Conservation (phyloP, 2,888 invertebrate species). For the Tupiocoris notatus region DNA sequence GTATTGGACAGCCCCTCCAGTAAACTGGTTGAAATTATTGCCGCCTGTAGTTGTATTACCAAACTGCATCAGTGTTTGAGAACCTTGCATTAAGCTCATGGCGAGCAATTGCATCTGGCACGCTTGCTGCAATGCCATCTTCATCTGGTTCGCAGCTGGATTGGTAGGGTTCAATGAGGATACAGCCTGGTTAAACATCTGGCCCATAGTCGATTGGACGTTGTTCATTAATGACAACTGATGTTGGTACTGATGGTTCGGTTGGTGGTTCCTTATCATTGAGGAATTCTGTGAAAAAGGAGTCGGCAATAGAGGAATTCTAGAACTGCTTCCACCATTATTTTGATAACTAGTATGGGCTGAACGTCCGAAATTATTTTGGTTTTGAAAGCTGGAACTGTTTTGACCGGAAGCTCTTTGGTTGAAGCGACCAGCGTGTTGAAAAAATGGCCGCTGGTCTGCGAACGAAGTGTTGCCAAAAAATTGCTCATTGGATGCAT, state of each 20-base stretch:
- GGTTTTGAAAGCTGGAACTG: neutral
- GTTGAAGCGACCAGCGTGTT: neutral
- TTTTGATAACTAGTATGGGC: too few species aligned
- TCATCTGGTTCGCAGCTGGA: slow-evolving; percentile 1
- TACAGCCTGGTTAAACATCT: too few species aligned
- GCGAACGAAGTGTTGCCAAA: neutral
- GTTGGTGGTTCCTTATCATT: neutral
- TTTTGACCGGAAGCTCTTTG: neutral
- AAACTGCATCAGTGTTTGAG: slow-evolving; percentile 42
- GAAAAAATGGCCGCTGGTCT: neutral
- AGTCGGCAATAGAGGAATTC: too few species aligned
- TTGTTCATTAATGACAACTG: neutral
- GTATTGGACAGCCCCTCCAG: neutral
- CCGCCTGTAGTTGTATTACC: neutral
- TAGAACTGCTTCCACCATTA: neutral
- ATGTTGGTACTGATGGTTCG: neutral
- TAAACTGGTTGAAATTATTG: neutral
- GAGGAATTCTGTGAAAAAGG: too few species aligned
- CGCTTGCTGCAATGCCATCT: slow-evolving; percentile 36
- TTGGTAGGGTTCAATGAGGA: too few species aligned
- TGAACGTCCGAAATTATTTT: neutral
- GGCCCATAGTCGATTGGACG: neutral
- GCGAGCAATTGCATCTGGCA: slow-evolving; percentile 45
- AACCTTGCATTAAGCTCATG: slow-evolving; percentile 45
- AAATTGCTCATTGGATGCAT: too few species aligned